phyloP scores from a whole-genome alignment of 1,140 invertebrate species.

The Drosophila truncata region DNA sequence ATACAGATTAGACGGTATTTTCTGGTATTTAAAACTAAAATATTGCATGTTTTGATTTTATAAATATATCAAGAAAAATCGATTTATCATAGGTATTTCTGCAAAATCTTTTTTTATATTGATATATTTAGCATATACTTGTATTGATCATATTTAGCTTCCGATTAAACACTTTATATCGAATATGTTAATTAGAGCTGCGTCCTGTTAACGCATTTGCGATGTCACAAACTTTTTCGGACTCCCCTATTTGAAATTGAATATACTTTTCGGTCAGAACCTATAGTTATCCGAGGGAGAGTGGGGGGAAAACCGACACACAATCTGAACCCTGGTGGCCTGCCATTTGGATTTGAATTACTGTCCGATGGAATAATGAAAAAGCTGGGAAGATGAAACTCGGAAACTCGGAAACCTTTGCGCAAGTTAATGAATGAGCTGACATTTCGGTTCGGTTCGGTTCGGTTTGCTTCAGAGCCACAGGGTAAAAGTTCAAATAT shows the following conservation, averaged over 20 bases:
- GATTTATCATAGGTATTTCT: too few relatives aligned
- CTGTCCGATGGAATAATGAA: constrained; percentile 33
- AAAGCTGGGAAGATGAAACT: constrained; percentile 27
- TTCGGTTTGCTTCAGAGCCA: constrained; percentile 34
- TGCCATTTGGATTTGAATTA: constrained; percentile 66
- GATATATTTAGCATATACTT: too few relatives aligned
- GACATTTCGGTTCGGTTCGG: constrained; percentile 60
- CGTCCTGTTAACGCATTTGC: constrained; percentile 42
- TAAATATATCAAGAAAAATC: background rate
- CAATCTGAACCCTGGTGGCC: constrained; percentile 38
- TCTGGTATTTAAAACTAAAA: too few relatives aligned
- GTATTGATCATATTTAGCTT: too few relatives aligned
- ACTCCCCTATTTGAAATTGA: constrained; percentile 26
- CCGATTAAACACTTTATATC: too few relatives aligned
- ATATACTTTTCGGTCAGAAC: constrained; percentile 34
- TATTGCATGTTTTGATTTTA: too few relatives aligned
- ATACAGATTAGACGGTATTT: too few relatives aligned
- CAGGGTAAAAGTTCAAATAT: constrained; percentile 75
- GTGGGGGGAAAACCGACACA: background rate
- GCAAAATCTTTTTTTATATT: too few relatives aligned
- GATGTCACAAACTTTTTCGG: constrained; percentile 27
- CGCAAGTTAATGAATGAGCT: constrained; percentile 79
- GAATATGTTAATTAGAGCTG: constrained; percentile 31
- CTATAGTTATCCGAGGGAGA: background rate
- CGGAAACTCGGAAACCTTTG: constrained; percentile 59